Evolutionary conservation across 2,113 vertebrate species (phyloP).

Genomic region (Pseudorhombus dupliciocellatus): DNA sequence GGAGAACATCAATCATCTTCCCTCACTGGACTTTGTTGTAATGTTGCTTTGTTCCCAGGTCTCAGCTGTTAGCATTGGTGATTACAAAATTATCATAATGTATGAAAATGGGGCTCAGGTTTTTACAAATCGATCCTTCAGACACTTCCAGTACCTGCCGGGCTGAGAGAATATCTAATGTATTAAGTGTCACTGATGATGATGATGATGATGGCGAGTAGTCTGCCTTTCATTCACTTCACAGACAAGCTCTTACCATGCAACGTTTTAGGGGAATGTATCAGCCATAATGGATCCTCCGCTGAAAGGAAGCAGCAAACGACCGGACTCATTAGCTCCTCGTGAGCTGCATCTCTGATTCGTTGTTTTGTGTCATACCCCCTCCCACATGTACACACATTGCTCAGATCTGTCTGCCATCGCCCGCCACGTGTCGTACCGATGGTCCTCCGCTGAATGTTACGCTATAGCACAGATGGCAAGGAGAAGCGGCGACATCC

Average conservation of each 20-base stretch:
- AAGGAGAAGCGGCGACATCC: background rate
- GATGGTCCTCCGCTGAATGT: slow-evolving; percentile 54
- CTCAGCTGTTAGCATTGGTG: background rate
- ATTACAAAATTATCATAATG: background rate
- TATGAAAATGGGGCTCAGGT: background rate
- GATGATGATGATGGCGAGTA: slow-evolving; percentile 7
- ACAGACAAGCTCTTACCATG: slow-evolving; percentile 36
- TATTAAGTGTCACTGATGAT: background rate
- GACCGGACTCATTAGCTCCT: slow-evolving; percentile 52
- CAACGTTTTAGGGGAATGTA: slow-evolving; percentile 63
- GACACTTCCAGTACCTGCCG: background rate
- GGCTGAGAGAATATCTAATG: background rate
- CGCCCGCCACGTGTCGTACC: slow-evolving; percentile 34
- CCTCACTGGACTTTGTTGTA: background rate
- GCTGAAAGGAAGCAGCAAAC: slow-evolving; percentile 39
- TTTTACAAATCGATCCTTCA: slow-evolving; percentile 9
- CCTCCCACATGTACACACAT: slow-evolving; percentile 25
- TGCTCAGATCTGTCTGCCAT: slow-evolving; percentile 55
- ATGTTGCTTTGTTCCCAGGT: background rate
- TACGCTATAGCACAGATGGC: slow-evolving; percentile 55
- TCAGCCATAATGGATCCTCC: slow-evolving; percentile 59
- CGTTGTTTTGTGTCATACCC: slow-evolving; percentile 50
- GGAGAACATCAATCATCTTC: background rate
- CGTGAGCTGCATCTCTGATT: slow-evolving; percentile 37
- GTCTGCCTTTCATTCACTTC: slow-evolving; percentile 29